Conservation (phyloP, 2,113 vertebrate species). For the Podarcis raffonei region DNA sequence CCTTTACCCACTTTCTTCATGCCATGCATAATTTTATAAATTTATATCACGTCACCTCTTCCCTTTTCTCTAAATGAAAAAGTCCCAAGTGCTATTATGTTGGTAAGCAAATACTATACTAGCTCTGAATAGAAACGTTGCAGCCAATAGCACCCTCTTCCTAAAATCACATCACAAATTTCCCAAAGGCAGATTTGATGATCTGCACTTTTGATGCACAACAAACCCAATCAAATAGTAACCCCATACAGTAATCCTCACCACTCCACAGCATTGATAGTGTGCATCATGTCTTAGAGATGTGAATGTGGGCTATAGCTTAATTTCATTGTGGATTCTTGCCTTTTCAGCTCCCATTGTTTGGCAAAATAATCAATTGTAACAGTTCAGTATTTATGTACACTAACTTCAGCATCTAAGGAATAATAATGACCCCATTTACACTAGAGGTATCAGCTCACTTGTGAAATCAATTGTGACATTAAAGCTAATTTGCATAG, state of each 20-base stretch:
- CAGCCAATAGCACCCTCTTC: background rate
- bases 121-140: background rate
- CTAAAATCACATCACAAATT: background rate
- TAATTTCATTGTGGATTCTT: background rate
- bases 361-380: conserved; percentile 28
- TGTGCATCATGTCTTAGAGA: conserved; percentile 15
- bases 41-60: too few species aligned
- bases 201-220: background rate
- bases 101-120: too few species aligned
- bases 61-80: too few species aligned
- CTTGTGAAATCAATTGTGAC: conserved; percentile 39
- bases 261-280: background rate
- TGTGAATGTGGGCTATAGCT: conserved; percentile 5
- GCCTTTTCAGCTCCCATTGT: background rate
- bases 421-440: conserved; percentile 24
- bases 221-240: background rate
- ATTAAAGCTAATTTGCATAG: background rate
- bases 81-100: too few species aligned
- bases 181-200: background rate
- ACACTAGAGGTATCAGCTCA: background rate
- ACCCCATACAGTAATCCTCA: background rate
- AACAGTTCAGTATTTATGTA: conserved; percentile 33
- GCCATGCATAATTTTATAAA: too few species aligned
- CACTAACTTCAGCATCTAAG: conserved; percentile 49
- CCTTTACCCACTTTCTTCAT: too few species aligned